Evolutionary conservation across 1,140 invertebrate species (phyloP), one percentile per base, ranked within the genome.

Genomic region (Drosophila azteca): DNA sequence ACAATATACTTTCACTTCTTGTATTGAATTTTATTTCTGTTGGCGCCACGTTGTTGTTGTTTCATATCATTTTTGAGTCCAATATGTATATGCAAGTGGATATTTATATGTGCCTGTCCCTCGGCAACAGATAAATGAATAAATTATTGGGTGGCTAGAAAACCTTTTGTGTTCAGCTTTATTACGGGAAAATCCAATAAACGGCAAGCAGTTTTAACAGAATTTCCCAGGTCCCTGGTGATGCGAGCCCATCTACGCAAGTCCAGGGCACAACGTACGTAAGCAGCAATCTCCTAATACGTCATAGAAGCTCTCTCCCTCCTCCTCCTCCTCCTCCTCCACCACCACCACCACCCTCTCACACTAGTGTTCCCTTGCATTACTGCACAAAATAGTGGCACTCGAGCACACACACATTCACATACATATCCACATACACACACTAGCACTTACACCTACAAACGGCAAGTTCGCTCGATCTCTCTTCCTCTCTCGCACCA

Each of bases 1-100:
- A 83, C 62, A 77, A 83, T 89, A 88, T 88, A 88, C 83, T 88
- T 88, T 88, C 83, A 88, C 83, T 88, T 88, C 84, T 89, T 89
- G 72, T 82, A 87, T 88, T 88, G 58, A 77, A 88, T 77, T 81
- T 81, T 67, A 87, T 88, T 88, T 88, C 43, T 67, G 61, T 65
- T 88, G 44, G 69, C 75, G 74, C 60, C 64, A 63, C 61, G 53
- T 53, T 61, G 61, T 66, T 87, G 66, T 76, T 70, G 73, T 77
- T 82, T 62, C 50, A 65, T 64, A 75, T 77, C 49, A 69, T 75
- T 59, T 81, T 70, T 79, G 67, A 52, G 72, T 57, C 53, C 77
- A 59, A 87, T 87, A 39, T 11, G 29, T 57, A 71, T 85, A 68
- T 82, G 74, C 79, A 78, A 74, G 70, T 68, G 3, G 17, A 44